phyloP scores from a whole-genome alignment of 2,113 vertebrate species.

The Protobothrops mucrosquamatus region DNA sequence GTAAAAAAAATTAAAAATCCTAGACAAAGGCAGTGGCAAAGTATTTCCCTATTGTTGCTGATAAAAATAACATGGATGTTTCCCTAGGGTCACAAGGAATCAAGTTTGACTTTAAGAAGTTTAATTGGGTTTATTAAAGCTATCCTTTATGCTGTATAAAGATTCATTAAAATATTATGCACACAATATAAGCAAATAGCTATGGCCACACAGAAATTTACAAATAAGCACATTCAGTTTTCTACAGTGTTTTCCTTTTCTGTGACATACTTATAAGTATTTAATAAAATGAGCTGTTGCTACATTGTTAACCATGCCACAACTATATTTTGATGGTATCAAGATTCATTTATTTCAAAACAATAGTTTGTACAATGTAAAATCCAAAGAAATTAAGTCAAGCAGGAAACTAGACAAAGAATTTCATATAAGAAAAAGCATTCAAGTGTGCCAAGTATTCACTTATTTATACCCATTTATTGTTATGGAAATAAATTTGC shows the following conservation, averaged over 20 bases:
- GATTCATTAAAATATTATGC: neutral
- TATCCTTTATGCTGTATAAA: neutral
- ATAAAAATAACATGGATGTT: neutral
- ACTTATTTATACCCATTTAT: neutral
- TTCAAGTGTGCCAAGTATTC: neutral
- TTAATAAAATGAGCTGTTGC: fast-evolving
- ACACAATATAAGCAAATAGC: neutral
- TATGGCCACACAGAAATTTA: neutral
- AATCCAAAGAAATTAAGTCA: neutral
- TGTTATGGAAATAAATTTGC: neutral
- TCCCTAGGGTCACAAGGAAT: neutral
- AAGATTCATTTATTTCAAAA: neutral
- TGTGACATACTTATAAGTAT: neutral
- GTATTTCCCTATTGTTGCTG: neutral
- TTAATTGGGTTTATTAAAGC: neutral
- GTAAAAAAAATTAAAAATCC: neutral
- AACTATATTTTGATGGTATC: fast-evolving
- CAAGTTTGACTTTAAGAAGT: neutral
- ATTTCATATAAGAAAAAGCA: neutral
- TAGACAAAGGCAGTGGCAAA: neutral
- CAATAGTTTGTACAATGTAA: neutral
- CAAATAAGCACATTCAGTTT: neutral
- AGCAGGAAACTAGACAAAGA: neutral
- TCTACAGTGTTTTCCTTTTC: fast-evolving
- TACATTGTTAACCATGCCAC: fast-evolving